Conservation (phyloP, 2,113 vertebrate genomes). For the Jaculus jaculus region DNA sequence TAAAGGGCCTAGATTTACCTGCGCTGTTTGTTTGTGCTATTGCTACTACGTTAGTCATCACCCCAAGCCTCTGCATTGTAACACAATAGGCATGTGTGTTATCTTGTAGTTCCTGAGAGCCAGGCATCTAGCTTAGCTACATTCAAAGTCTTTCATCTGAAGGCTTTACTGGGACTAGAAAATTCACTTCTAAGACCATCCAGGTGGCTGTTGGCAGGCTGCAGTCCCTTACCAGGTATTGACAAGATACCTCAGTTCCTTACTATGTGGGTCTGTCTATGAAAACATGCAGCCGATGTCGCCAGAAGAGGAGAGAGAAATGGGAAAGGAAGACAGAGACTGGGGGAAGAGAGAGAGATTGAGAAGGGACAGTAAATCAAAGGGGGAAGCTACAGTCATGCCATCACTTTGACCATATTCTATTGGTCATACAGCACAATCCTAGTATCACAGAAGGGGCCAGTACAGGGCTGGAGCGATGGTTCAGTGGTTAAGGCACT, state of each 20-base stretch:
- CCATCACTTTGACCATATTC: background rate
- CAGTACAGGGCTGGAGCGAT: background rate
- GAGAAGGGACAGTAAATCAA: background rate
- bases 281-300: background rate
- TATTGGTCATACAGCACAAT: background rate
- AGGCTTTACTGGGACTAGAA: background rate
- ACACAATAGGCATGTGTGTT: background rate
- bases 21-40: background rate
- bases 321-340: background rate
- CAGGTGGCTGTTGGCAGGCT: background rate
- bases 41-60: background rate
- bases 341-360: background rate
- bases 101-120: background rate
- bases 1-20: background rate
- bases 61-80: background rate
- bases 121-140: background rate
- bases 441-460: background rate
- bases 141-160: background rate
- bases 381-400: background rate
- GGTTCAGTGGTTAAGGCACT: too few relatives aligned
- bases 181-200: background rate
- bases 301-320: background rate
- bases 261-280: background rate
- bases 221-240: background rate
- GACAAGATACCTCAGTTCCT: background rate